Base-by-base conservation (phyloP, 2,888 invertebrate genomes). In the Branchellion lobata region DNA sequence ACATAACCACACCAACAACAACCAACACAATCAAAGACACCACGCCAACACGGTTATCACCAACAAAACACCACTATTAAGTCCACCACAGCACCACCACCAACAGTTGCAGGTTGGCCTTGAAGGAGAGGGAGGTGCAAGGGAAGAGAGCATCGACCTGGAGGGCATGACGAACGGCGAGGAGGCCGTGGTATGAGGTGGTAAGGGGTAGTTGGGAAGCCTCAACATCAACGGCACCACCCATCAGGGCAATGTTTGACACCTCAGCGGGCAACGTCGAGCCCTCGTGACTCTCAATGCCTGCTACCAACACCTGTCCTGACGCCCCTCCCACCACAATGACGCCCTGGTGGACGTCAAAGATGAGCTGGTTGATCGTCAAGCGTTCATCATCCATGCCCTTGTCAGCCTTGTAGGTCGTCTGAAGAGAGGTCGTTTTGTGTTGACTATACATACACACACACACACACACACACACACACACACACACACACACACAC, bases 71-170 rank as follows among this genome's bases (percentile, higher is more conserved):
- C 40, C 5, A 40, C 40, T 40, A 40, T 40, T 40, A 40, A 14
- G n/a, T n/a, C n/a, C n/a, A n/a, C n/a, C n/a, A n/a, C n/a, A n/a
- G n/a, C n/a, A n/a, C n/a, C n/a, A n/a, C n/a, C n/a, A 86, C 88
- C 87, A 84, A 88, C 85, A 96, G 89, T 82, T 94, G 94, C 94
- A 95, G 96, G 87, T 94, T 93, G 83, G 95, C 92, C 88, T 95
- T 94, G 83, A 95, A 90, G 11, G 93, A 92, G 82, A 96, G 90
- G 79, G 96, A 93, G 18, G 96, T 96, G 81, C 95, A 92, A 29
- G 95, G 94, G 5, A 96, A 96, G 0, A 97, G 97, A 0, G 97
- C 97, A 83, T 93, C 91, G 79, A 97, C 90, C 89, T 97, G 97
- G 77, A 95, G 90, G 71, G 97, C 90, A 0, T 92, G 91, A 61